Evolutionary conservation across 2,797 vertebrate genomes (phyloP).

Genomic region (Loris lydekkerianus): DNA sequence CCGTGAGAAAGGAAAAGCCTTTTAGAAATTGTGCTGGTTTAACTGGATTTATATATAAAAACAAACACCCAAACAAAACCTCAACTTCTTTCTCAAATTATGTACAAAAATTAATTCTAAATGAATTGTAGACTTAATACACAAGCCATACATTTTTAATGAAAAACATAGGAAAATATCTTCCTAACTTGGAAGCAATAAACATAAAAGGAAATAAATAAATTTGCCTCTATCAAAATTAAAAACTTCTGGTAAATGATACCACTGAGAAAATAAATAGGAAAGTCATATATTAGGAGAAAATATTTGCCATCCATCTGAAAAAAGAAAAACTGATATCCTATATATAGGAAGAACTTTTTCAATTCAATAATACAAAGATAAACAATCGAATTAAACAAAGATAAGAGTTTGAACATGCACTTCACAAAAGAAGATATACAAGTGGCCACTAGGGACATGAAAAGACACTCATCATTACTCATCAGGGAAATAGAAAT

Average conservation of each 20-base stretch:
- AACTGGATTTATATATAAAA: not conserved
- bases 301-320: constrained; percentile 49
- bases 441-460: not conserved
- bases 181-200: not conserved
- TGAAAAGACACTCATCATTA: not conserved
- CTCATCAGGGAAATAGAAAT: constrained; percentile 45
- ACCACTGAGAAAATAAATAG: not conserved
- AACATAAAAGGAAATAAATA: not conserved
- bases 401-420: not conserved
- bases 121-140: not conserved
- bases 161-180: not conserved
- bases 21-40: not conserved
- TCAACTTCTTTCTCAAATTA: not conserved
- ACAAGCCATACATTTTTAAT: constrained; percentile 14
- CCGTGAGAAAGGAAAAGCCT: not conserved
- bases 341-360: not conserved
- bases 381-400: not conserved
- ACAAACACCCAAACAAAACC: not conserved
- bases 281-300: not conserved
- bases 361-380: constrained; percentile 39
- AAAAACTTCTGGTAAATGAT: not conserved
- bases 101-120: constrained; percentile 18
- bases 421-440: not conserved
- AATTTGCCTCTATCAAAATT: not conserved
- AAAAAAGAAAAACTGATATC: not conserved